Evolutionary conservation across 2,797 vertebrate genomes (phyloP), one percentile per base, ranked within the genome.

Genomic region (Enoplosus armatus): DNA sequence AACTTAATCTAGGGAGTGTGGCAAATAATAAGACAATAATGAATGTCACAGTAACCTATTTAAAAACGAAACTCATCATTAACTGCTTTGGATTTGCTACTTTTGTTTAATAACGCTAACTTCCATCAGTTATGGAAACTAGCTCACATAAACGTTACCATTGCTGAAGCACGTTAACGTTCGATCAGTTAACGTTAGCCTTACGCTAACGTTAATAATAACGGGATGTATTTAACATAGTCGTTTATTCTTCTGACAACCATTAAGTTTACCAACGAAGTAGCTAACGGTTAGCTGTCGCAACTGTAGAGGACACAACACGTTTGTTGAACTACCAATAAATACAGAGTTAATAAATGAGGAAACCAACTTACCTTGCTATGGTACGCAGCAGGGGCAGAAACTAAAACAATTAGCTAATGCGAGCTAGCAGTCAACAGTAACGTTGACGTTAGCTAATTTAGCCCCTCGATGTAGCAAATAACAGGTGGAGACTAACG

Each of bases 401-500:
- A 75, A 77, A 81, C 31, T 71, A 65, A 55, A 62, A 82, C 84
- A 77, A 60, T 62, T 35, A 31, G 85, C 85, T 87, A 78, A 45
- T 2, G 39, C 26, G 65, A 79, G 87, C 72, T 87, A 94, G 62
- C 87, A 80, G 70, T 78, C 53, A 72, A 43, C 58, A 59, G 53
- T 56, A 69, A 54, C 83, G 71, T 70, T 76, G 51, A 72, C 50
- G 86, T 74, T 84, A 82, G 89, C 89, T 83, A 75, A 79, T 77
- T 82, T 89, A 89, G 91, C 88, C 58, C 50, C 55, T 76, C 62
- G 56, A 43, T 60, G 35, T 77, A 66, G 72, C 80, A 55, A 82
- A 89, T 86, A 90, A 89, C 85, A 92, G 86, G 85, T 89, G 86
- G 78, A 83, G 71, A 73, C 41, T 66, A 65, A 64, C 24, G 41